Evolutionary conservation across 1,140 invertebrate species (phyloP).

Genomic region (Drosophila insularis): DNA sequence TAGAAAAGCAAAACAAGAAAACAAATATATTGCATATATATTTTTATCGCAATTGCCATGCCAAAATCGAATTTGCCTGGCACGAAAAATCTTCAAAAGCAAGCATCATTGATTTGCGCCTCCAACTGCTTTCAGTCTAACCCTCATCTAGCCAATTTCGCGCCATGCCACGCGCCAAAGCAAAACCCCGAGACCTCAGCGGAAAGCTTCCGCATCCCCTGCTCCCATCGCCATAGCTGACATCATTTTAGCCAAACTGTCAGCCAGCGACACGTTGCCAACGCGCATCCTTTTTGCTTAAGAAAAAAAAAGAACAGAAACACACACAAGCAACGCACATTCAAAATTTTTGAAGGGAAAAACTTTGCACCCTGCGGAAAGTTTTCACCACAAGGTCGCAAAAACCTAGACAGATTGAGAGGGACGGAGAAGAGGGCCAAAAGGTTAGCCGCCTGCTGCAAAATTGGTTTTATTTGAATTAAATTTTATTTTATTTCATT

Average conservation of each 20-base stretch:
- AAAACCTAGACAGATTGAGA: slow-evolving; percentile 33
- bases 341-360: slow-evolving; percentile 30
- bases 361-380: slow-evolving; percentile 57
- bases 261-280: slow-evolving; percentile 60
- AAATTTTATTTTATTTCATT: slow-evolving; percentile 80
- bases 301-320: slow-evolving; percentile 17
- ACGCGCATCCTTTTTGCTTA: slow-evolving; percentile 51
- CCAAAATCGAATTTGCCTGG: slow-evolving; percentile 60
- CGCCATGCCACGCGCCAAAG: slow-evolving; percentile 40
- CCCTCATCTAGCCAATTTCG: slow-evolving; percentile 47
- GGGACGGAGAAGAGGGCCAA: neutral
- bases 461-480: slow-evolving; percentile 80
- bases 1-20: neutral
- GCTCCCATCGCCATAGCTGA: neutral
- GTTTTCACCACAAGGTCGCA: slow-evolving; percentile 67
- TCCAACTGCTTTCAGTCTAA: neutral
- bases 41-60: slow-evolving; percentile 33
- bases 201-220: neutral
- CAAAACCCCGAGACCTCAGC: slow-evolving; percentile 17
- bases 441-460: slow-evolving; percentile 24
- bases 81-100: slow-evolving; percentile 69
- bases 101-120: slow-evolving; percentile 55
- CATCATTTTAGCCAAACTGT: slow-evolving; percentile 26
- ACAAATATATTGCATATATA: neutral
- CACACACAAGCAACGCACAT: neutral